These are phyloP conservation scores for Pycnomerus fuliginosus DNA, from an alignment of 2,888 invertebrate genomes.

Conservation along the genomic window DNA sequence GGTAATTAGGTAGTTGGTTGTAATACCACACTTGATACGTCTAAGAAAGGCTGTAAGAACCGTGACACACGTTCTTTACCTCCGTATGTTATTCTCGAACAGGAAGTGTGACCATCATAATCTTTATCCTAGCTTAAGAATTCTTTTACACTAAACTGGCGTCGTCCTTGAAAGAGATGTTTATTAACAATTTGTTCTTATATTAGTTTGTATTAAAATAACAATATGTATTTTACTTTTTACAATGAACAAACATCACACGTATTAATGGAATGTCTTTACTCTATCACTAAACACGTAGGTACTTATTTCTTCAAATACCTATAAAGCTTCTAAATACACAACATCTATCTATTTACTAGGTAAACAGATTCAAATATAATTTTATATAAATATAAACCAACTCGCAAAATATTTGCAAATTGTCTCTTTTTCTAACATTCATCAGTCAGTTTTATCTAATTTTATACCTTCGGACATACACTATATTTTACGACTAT, in stretches of 20 bases:
- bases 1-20: no score
- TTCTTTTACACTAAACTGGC: not conserved
- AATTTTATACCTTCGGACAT: conserved; percentile 7
- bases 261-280: conserved; percentile 23
- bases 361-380: conserved; percentile 33
- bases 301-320: conserved; percentile 24
- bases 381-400: conserved; percentile 40
- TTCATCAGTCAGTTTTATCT: conserved; percentile 41
- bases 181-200: conserved; percentile 20
- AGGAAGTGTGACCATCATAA: no score
- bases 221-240: conserved; percentile 40
- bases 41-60: no score
- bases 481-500: conserved; percentile 24
- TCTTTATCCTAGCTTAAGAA: not conserved
- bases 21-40: no score
- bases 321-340: conserved; percentile 36
- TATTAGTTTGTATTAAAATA: conserved; percentile 42
- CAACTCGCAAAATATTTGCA: conserved; percentile 44
- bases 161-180: conserved; percentile 1
- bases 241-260: conserved; percentile 34
- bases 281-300: conserved; percentile 35
- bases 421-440: conserved; percentile 39
- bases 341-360: conserved; percentile 37
- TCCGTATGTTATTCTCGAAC: no score
- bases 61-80: no score